These are phyloP conservation scores for Meteorus colon DNA, from an alignment of 2,888 invertebrate genomes.

Conservation along the genomic window DNA sequence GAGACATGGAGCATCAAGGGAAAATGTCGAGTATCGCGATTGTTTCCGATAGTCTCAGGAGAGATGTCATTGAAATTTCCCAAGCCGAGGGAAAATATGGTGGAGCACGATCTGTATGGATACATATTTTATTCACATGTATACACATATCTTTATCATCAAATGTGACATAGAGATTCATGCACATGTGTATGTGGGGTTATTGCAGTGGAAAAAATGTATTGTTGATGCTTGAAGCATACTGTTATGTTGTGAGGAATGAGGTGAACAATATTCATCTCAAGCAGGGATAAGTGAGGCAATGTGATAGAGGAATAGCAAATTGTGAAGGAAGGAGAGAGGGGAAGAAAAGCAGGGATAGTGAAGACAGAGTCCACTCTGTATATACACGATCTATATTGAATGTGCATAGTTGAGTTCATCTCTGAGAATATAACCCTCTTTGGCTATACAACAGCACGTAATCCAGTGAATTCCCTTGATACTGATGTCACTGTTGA, in stretches of 20 bases:
- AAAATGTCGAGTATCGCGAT: conserved; percentile 11
- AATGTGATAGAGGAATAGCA: neutral
- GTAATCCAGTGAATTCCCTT: conserved; percentile 34
- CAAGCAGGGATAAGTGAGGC: neutral
- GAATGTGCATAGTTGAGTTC: conserved; percentile 50
- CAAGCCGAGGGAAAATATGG: conserved; percentile 9
- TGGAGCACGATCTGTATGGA: neutral
- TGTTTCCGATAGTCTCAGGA: conserved; percentile 26
- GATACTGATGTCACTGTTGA: conserved; percentile 33
- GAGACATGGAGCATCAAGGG: neutral
- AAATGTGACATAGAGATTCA: neutral
- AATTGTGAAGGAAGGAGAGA: neutral
- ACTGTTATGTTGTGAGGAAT: neutral
- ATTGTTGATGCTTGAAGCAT: neutral
- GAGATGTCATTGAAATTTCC: conserved; percentile 30
- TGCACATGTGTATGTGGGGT: neutral
- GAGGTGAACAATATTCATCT: neutral
- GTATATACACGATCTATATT: neutral
- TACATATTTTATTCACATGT: neutral
- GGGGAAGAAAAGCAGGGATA: conserved; percentile 7
- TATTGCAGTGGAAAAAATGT: neutral
- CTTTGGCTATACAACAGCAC: conserved; percentile 17
- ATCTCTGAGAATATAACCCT: conserved; percentile 41
- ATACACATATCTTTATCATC: neutral
- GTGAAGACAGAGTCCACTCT: neutral